phyloP scores from a whole-genome alignment of 2,113 vertebrate genomes.

The Symphodus melops region DNA sequence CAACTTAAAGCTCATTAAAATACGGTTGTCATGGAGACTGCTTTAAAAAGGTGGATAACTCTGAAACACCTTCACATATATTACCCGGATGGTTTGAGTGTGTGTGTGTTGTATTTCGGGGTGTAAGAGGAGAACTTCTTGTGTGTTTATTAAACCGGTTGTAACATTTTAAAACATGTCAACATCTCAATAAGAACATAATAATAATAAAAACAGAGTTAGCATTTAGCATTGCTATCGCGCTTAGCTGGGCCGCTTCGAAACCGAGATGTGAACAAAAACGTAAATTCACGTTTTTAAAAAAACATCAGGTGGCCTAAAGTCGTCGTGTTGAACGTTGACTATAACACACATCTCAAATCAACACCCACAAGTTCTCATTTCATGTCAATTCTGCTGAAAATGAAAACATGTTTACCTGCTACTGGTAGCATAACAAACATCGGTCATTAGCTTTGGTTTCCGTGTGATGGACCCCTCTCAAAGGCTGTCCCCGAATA shows the following conservation, averaged over 20 bases:
- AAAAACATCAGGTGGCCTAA: neutral
- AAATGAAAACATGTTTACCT: conserved; percentile 67
- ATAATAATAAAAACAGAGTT: neutral
- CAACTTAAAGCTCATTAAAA: no score
- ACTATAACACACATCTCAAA: accelerated
- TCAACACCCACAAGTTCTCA: accelerated
- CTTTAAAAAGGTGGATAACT: no score
- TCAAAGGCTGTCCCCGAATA: neutral
- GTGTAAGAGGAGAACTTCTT: neutral
- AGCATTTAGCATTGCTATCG: conserved; percentile 43
- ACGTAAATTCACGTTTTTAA: conserved; percentile 61
- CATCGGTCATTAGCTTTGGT: conserved; percentile 67
- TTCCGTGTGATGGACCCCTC: conserved; percentile 74
- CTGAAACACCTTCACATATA: no score
- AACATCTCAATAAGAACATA: neutral
- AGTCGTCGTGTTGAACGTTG: accelerated
- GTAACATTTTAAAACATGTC: neutral
- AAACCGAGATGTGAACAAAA: neutral
- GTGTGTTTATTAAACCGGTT: neutral
- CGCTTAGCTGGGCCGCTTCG: conserved; percentile 49
- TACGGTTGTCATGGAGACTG: no score
- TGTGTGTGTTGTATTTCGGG: neutral
- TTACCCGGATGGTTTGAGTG: no score
- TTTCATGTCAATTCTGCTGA: neutral
- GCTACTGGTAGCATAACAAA: conserved; percentile 76